These are phyloP conservation scores for Vireo griseus DNA, from an alignment of 2,797 vertebrate genomes.

Conservation along the genomic window DNA sequence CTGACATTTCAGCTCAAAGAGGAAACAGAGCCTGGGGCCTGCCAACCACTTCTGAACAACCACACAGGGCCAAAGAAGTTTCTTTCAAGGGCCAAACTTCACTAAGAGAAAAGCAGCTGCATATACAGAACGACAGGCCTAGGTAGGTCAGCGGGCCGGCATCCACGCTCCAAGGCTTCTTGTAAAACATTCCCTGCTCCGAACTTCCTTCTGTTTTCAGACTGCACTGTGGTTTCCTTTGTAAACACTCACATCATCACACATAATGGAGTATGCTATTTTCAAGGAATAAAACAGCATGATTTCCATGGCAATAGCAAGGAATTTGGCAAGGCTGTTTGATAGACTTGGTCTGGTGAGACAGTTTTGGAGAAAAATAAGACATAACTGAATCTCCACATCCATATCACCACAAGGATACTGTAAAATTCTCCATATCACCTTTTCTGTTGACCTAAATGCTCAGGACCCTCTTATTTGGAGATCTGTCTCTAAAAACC, in stretches of 20 bases:
- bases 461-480: not conserved
- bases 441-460: not conserved
- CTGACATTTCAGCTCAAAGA: not conserved
- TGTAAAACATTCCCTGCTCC: not conserved
- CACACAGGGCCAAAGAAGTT: not conserved
- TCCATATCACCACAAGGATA: not conserved
- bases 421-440: not conserved
- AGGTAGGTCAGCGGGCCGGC: fast-evolving
- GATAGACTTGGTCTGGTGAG: not conserved
- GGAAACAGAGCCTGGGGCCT: not conserved
- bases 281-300: not conserved
- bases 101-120: not conserved
- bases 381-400: not conserved
- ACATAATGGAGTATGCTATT: not conserved
- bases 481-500: not conserved
- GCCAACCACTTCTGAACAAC: not conserved
- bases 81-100: not conserved
- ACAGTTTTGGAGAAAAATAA: not conserved
- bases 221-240: not conserved
- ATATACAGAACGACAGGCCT: fast-evolving
- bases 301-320: not conserved
- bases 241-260: not conserved
- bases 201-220: not conserved
- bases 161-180: fast-evolving
- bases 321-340: not conserved